phyloP scores from a whole-genome alignment of 2,888 invertebrate genomes.

The Agriopis marginaria region DNA sequence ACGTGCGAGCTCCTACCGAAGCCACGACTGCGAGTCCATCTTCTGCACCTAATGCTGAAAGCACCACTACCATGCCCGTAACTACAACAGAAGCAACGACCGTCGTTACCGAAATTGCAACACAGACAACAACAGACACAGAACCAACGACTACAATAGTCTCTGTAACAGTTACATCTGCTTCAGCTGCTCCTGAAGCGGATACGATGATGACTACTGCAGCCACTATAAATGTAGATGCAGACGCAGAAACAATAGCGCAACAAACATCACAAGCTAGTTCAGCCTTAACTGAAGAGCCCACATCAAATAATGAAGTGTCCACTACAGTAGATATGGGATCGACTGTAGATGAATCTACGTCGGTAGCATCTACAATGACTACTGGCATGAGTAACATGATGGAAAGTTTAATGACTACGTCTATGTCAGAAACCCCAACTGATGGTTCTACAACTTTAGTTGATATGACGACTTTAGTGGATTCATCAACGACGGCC shows the following conservation, averaged over 20 bases:
- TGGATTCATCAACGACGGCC: slow-evolving; percentile 47
- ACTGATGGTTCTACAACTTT: slow-evolving; percentile 39
- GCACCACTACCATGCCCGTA: slow-evolving; percentile 45
- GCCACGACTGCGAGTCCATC: slow-evolving; percentile 58
- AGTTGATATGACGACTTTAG: slow-evolving; percentile 44
- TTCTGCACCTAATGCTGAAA: slow-evolving; percentile 62
- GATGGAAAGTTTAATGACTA: slow-evolving; percentile 36
- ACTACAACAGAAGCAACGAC: slow-evolving; percentile 26
- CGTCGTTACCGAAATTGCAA: slow-evolving; percentile 42
- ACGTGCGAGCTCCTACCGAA: slow-evolving; percentile 56
- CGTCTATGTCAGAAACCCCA: slow-evolving; percentile 32
- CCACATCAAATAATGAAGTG: slow-evolving; percentile 61
- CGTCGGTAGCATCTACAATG: slow-evolving; percentile 27
- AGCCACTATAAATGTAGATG: slow-evolving; percentile 34
- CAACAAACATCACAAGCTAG: slow-evolving; percentile 52
- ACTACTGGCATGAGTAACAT: slow-evolving; percentile 36
- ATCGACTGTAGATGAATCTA: slow-evolving; percentile 25
- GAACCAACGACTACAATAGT: slow-evolving; percentile 27
- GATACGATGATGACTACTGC: slow-evolving; percentile 40
- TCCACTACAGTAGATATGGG: slow-evolving; percentile 47
- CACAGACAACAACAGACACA: slow-evolving; percentile 29
- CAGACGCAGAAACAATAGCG: slow-evolving; percentile 48
- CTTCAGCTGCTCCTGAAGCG: slow-evolving; percentile 29
- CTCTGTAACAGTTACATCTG: slow-evolving; percentile 28
- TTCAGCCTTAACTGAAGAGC: slow-evolving; percentile 53